These are phyloP conservation scores for silkworm (Bombyx mori) DNA, from an alignment of 1,140 invertebrate species.

Conservation along the genomic window ASM3026992v2 NC_085117.1:137001-137500, in stretches of 20 bases:
- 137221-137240: too few relatives aligned
- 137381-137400: slow-evolving; percentile 26
- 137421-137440: slow-evolving; percentile 30
- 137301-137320: too few relatives aligned
- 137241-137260: too few relatives aligned
- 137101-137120: slow-evolving; percentile 15
- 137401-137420: slow-evolving; percentile 26
- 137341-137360: too few relatives aligned
- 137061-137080: slow-evolving; percentile 43
- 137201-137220: too few relatives aligned
- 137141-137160: slow-evolving; percentile 2
- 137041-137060: slow-evolving; percentile 47
- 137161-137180: too few relatives aligned
- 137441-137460: slow-evolving; percentile 38
- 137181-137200: too few relatives aligned
- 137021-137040: slow-evolving; percentile 30
- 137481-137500: slow-evolving; percentile 25
- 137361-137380: slow-evolving; percentile 10
- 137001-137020: too few relatives aligned
- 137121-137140: slow-evolving; percentile 14
- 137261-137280: too few relatives aligned
- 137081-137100: slow-evolving; percentile 25
- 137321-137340: too few relatives aligned
- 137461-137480: slow-evolving; percentile 39
- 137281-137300: too few relatives aligned